Conservation (phyloP, 53 echinoderm and acorn worm species). For the Astropecten irregularis region DNA sequence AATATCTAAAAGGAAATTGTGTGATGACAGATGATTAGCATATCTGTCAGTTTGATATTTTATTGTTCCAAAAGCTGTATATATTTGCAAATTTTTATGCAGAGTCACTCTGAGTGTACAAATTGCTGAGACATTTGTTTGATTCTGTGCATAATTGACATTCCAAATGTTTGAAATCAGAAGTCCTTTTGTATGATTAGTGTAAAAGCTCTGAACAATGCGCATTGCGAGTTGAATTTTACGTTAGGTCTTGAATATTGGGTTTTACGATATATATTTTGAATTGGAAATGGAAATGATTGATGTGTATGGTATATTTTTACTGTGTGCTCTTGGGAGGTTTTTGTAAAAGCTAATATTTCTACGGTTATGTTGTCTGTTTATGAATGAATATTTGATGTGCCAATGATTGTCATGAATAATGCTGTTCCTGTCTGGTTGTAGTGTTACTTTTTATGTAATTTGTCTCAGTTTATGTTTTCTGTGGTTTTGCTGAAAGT, state of each 20-base stretch:
- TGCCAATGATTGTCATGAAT: background rate
- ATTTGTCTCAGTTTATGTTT: background rate
- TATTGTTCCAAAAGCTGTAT: slow-evolving; percentile 25
- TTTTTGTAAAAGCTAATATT: background rate
- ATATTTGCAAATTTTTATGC: slow-evolving; percentile 10
- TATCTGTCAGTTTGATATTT: background rate
- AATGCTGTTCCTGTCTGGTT: background rate
- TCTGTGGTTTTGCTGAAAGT: background rate
- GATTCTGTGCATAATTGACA: background rate
- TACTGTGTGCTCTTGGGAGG: slow-evolving; percentile 46
- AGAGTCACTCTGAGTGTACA: background rate
- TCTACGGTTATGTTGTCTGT: background rate
- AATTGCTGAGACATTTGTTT: background rate
- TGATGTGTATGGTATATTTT: slow-evolving; percentile 45
- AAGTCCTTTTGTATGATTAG: background rate
- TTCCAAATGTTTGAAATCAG: background rate
- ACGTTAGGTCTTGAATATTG: background rate
- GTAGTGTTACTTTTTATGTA: background rate
- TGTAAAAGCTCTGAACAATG: background rate
- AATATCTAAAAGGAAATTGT: too few species aligned
- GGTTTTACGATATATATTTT: slow-evolving; percentile 14
- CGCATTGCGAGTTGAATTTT: background rate
- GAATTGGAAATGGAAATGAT: background rate
- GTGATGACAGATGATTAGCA: background rate
- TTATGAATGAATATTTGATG: background rate